phyloP scores from a whole-genome alignment of 2,888 invertebrate genomes.

The Pemphredon lugubris region DNA sequence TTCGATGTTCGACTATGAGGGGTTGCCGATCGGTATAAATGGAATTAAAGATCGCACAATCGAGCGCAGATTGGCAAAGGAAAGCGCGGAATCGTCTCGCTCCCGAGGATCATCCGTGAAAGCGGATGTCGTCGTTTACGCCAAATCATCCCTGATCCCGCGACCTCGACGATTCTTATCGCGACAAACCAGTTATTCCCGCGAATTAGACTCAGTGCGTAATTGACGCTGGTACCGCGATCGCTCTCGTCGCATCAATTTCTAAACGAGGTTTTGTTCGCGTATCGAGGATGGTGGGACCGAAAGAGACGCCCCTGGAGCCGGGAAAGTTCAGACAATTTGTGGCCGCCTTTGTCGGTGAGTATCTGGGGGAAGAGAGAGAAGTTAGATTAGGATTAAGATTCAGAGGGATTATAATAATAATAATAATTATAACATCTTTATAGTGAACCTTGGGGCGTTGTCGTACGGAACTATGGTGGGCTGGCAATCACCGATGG shows the following conservation, averaged over 20 bases:
- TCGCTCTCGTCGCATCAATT: background rate
- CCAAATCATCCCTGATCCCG: too few species aligned
- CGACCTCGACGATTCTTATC: too few species aligned
- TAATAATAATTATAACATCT: too few species aligned
- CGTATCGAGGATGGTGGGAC: slow-evolving; percentile 11
- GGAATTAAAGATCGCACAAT: slow-evolving; percentile 48
- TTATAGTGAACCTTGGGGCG: slow-evolving; percentile 79
- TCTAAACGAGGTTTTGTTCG: background rate
- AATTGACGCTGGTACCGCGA: too few species aligned
- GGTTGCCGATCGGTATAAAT: slow-evolving; percentile 67
- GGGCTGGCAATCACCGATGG: slow-evolving; percentile 85
- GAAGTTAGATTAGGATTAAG: too few species aligned
- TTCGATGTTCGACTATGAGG: slow-evolving; percentile 12
- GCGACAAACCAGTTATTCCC: too few species aligned
- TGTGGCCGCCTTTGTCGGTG: slow-evolving; percentile 66
- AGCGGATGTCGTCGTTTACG: background rate
- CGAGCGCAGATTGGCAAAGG: slow-evolving; percentile 28
- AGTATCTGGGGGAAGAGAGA: slow-evolving; percentile 35
- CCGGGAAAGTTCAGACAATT: slow-evolving; percentile 71
- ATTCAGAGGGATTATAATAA: too few species aligned
- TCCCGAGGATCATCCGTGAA: background rate
- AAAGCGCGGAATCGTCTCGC: background rate
- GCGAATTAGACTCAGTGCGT: too few species aligned
- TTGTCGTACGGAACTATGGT: slow-evolving; percentile 80
- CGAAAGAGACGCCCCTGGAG: slow-evolving; percentile 2